A percentile compares a stretch with the other conserved stretches of the same genome.
Evolutionary conservation across 2,113 vertebrate genomes (phyloP).

Genomic region (Ochotona curzoniae): DNA sequence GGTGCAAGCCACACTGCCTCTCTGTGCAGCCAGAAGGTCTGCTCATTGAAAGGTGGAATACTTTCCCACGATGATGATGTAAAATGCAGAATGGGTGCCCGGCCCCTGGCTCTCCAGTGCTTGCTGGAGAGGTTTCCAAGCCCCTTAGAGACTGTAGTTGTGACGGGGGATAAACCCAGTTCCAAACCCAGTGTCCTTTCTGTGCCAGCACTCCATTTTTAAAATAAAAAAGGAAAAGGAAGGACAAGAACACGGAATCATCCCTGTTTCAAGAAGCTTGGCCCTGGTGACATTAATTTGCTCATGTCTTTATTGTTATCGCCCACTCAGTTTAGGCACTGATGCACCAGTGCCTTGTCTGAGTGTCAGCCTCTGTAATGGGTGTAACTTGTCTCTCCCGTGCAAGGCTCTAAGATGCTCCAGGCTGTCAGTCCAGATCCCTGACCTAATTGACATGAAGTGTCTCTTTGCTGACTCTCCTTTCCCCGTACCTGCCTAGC

Average conservation of each 20-base stretch:
- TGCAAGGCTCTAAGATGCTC: conserved; percentile 4
- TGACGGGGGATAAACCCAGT: conserved; percentile 8
- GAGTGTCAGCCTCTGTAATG: conserved; percentile 45
- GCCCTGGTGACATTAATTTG: not conserved
- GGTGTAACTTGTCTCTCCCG: conserved; percentile 52
- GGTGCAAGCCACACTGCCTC: not conserved
- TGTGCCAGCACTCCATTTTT: not conserved
- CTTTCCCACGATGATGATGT: not conserved
- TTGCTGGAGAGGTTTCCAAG: not conserved
- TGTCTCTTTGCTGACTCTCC: not conserved
- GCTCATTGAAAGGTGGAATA: not conserved
- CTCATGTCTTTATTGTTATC: conserved; percentile 50
- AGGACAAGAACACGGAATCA: not conserved
- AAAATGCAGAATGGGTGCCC: conserved; percentile 5
- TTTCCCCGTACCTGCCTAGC: not conserved
- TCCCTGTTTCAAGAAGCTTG: conserved; percentile 54
- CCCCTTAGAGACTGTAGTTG: not conserved
- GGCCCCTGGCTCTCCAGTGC: not conserved
- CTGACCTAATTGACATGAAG: conserved; percentile 29
- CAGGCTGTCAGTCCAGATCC: not conserved
- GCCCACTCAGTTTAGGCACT: conserved; percentile 41
- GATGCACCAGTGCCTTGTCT: conserved; percentile 29
- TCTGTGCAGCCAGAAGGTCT: not conserved
- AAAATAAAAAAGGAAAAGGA: not conserved
- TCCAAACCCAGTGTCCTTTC: not conserved